Conservation (phyloP, 2,113 vertebrate species). For the Cariama cristata region DNA sequence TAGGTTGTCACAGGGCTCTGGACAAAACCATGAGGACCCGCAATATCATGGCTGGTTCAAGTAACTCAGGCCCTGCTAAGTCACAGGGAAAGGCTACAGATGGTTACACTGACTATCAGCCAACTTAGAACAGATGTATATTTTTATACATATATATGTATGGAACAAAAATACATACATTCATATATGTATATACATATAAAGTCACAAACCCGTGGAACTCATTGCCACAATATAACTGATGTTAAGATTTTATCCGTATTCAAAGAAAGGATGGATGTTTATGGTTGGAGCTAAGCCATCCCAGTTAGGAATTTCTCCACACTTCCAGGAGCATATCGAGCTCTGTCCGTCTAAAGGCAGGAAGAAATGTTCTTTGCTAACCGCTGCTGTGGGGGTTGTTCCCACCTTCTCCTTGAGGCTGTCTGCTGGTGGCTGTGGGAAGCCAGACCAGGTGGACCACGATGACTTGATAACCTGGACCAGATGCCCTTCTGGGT, state of each 20-base stretch:
- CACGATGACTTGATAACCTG: fast-evolving
- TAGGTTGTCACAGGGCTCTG: not conserved
- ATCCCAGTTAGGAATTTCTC: not conserved
- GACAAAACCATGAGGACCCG: not conserved
- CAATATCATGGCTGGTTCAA: not conserved
- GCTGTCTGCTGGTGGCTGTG: not conserved
- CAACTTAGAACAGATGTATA: not conserved
- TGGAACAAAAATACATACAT: not conserved
- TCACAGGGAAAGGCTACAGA: not conserved
- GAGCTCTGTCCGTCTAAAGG: not conserved
- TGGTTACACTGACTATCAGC: not conserved
- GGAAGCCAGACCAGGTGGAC: not conserved
- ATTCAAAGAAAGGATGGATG: not conserved
- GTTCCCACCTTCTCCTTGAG: not conserved
- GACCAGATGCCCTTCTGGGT: not conserved
- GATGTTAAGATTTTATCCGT: not conserved
- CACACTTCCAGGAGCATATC: not conserved
- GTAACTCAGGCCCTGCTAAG: not conserved
- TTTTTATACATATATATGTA: not conserved
- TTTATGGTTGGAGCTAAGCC: not conserved
- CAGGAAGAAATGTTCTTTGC: not conserved
- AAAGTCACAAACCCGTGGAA: not conserved
- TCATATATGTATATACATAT: not conserved
- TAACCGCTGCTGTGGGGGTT: fast-evolving
- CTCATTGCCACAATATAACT: not conserved